Base-by-base conservation (phyloP, 2,797 vertebrate genomes). In the Sebastes ruberrimus region DNA sequence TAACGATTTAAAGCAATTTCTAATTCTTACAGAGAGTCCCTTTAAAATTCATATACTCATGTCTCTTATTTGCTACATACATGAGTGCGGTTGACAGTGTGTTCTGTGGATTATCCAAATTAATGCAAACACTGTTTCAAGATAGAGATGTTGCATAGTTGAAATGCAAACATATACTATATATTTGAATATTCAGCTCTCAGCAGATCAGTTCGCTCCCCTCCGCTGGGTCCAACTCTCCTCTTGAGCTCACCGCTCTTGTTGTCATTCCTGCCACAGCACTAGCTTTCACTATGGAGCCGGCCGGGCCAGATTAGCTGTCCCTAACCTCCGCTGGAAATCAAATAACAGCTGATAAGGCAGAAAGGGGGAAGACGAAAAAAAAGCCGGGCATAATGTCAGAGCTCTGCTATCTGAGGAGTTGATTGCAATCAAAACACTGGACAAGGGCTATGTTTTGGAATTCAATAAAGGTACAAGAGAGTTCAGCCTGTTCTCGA, bases 381-480 rank as follows among this genome's bases (percentile, higher is more conserved):
- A 35, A 59, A 72, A 78, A 71, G 63, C 77, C 27, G 23, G 33
- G 33, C 73, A 56, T 79, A 73, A 80, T 86, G 71, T 80, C 78
- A 83, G 35, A 59, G 69, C 35, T 57, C 68, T 71, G 52, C 77
- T 76, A 53, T 80, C 65, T 13, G 28, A 80, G 64, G 42, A 65
- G 65, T 67, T 84, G 75, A 86, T 88, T 80, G 35, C 74, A 81
- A 87, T 90, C 79, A 84, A 66, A 87, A 83, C n/a, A 70, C 53
- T 33, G 69, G 81, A 88, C 79, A 67, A 57, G 61, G 6, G n/a
- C 64, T 74, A 55, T 62, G 30, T 74, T 88, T 88, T 65, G 74
- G 71, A 85, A 90, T 89, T 83, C 80, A 84, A 33, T 64, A 60
- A 49, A 23, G 61, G 56, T 84, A 33, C 16, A 68, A 28, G 38